Base-by-base conservation (phyloP, 2,888 invertebrate species). In the Ceraclea dissimilis region DNA sequence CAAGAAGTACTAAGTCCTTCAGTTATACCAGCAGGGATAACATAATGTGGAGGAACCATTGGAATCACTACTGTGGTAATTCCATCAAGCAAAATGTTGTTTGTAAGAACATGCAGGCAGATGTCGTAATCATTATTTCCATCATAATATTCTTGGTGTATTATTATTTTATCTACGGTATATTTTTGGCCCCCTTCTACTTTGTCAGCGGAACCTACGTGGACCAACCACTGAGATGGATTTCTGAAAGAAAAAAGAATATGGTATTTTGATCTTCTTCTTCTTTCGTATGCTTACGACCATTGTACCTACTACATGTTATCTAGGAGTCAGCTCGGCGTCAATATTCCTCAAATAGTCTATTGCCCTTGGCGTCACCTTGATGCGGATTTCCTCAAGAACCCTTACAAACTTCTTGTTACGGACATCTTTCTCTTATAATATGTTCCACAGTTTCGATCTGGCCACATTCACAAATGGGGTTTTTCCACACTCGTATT, bases 151-250 rank as follows among this genome's bases (percentile, higher is more conserved):
- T 43, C 20, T n/a, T 43, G 34, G 43, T 54, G 49, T 5, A 49
- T 22, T 10, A 49, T 39, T 10, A 49, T 39, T 13, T 34, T 26
- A 13, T 17, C 48, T 8, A 54, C 43, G 13, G 54, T 13, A 5
- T 22, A 18, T 17, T 22, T 16, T 20, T 34, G 20, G 2, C 54
- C 54, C 10, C 43, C 49, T n/a, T 22, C 20, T 13, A 21, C 21
- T 4, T 49, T 49, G 17, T 39, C 16, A n/a, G 8, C 20, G 10
- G 54, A 54, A 20, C 54, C 54, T 1, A 49, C 39, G 13, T 48
- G 33, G 17, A 49, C 49, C 16, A 5, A 10, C 49, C 49, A 39
- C 17, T 26, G 33, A 16, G 49, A 49, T 1, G 49, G 39, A 54
- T 49, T 34, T 16, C 54, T 54, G 18, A 21, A 49, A 50, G 5